phyloP scores from a whole-genome alignment of 2,113 vertebrate species.

The Pedetes capensis region DNA sequence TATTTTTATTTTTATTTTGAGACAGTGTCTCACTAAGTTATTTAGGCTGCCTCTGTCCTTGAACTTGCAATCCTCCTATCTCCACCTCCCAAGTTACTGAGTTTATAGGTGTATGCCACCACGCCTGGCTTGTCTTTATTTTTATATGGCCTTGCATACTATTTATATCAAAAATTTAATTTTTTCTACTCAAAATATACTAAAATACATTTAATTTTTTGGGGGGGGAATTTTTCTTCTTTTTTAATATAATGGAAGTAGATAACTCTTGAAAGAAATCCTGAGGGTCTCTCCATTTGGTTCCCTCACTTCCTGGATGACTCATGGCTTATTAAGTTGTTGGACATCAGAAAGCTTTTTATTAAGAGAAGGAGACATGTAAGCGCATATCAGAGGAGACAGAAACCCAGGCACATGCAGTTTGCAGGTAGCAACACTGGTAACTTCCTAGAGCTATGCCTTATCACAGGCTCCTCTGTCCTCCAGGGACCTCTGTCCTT shows the following conservation, averaged over 20 bases:
- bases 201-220: not conserved
- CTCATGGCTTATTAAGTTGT: not conserved
- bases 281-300: not conserved
- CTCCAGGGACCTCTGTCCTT: not conserved
- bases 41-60: no score
- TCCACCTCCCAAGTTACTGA: no score
- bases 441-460: not conserved
- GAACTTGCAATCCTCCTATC: no score
- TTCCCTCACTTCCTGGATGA: not conserved
- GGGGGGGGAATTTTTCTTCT: not conserved
- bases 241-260: not conserved
- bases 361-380: not conserved
- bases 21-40: no score
- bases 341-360: not conserved
- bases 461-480: not conserved
- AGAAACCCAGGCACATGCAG: rapidly evolving
- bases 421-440: not conserved
- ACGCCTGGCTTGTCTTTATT: not conserved
- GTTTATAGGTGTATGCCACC: no score
- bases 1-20: no score
- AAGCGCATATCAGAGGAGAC: rapidly evolving
- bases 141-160: not conserved
- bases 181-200: not conserved
- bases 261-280: not conserved
- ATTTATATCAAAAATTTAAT: not conserved